phyloP scores from a whole-genome alignment of 2,797 vertebrate species.

The Syngnathus rostellatus region DNA sequence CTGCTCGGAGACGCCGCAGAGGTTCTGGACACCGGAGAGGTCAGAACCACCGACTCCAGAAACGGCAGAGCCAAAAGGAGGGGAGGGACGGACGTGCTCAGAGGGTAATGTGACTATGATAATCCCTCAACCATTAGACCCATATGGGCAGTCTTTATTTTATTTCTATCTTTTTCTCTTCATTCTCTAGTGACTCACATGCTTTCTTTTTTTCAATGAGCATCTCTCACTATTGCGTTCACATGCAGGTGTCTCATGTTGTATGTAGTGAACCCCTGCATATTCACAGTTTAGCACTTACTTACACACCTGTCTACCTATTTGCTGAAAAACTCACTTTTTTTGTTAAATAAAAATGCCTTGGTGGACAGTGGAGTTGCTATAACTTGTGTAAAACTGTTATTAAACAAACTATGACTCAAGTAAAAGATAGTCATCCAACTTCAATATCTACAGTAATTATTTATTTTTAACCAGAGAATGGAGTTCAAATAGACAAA shows the following conservation, averaged over 20 bases:
- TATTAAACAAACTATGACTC: background rate
- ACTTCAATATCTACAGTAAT: too few species aligned
- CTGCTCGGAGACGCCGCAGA: conserved; percentile 58
- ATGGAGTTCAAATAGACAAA: background rate
- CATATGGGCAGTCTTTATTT: conserved; percentile 3
- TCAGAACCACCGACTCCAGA: conserved; percentile 69
- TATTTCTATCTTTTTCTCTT: background rate
- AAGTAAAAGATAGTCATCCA: background rate
- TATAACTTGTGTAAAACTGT: background rate
- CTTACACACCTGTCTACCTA: background rate
- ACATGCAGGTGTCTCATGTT: background rate
- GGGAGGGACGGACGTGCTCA: conserved; percentile 84
- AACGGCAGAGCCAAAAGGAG: conserved; percentile 85
- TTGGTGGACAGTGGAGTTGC: background rate
- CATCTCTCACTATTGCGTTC: background rate
- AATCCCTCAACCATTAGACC: conserved; percentile 6
- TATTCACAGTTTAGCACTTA: background rate
- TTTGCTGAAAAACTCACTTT: background rate
- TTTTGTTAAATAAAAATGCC: background rate
- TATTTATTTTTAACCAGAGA: too few species aligned
- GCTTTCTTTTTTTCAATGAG: background rate
- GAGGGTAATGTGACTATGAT: conserved; percentile 74
- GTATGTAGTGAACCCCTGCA: background rate
- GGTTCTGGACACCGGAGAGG: conserved; percentile 47
- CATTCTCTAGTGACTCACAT: background rate